These are phyloP conservation scores for Bemisia tabaci DNA, from an alignment of 1,140 invertebrate species.

Conservation along the genomic window DNA sequence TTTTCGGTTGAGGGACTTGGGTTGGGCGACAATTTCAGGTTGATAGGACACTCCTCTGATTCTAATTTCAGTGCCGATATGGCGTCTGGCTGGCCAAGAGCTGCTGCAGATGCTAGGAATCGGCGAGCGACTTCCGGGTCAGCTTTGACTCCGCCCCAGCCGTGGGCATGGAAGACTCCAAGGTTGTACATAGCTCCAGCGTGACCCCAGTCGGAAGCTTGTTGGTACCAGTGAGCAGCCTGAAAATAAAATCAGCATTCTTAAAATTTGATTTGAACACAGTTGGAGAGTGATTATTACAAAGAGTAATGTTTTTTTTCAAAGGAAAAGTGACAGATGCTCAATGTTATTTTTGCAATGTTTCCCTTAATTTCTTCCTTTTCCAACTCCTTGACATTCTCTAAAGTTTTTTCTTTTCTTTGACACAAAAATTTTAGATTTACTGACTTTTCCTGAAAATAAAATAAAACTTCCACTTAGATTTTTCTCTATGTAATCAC, in stretches of 20 bases:
- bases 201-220: slow-evolving; percentile 41
- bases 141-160: slow-evolving; percentile 36
- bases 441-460: too few species aligned
- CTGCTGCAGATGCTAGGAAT: slow-evolving; percentile 39
- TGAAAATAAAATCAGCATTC: slow-evolving; percentile 24
- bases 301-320: not conserved
- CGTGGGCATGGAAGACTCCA: slow-evolving; percentile 46
- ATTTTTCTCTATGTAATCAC: too few species aligned
- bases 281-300: slow-evolving; percentile 2
- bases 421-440: too few species aligned
- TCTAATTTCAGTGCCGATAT: slow-evolving; percentile 34
- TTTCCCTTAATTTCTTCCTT: too few species aligned
- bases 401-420: too few species aligned
- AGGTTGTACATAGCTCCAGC: slow-evolving; percentile 46
- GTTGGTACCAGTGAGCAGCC: slow-evolving; percentile 43
- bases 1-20: not conserved
- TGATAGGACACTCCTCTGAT: not conserved
- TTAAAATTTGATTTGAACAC: not conserved
- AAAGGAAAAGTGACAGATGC: not conserved
- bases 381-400: too few species aligned
- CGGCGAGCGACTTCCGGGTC: slow-evolving; percentile 34
- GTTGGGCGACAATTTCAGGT: not conserved
- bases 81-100: slow-evolving; percentile 40
- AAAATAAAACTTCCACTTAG: too few species aligned
- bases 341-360: not conserved